These are phyloP conservation scores for Thereva nobilitata DNA, from an alignment of 2,888 invertebrate species.

Conservation along the genomic window DNA sequence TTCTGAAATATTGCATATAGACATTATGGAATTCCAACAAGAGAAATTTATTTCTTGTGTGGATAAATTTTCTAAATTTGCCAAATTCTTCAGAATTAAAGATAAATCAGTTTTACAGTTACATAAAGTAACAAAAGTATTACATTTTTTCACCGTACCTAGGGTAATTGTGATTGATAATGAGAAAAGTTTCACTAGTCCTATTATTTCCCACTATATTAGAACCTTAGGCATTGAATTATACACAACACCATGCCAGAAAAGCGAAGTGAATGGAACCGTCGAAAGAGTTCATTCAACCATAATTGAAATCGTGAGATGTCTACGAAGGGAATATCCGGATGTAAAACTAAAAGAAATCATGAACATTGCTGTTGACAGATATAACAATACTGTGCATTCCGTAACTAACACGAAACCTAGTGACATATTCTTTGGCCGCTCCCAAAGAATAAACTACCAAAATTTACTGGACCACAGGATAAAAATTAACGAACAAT, in stretches of 20 bases:
- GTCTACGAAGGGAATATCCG: slow-evolving; percentile 4
- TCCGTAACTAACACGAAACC: slow-evolving; percentile 25
- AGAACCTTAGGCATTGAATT: slow-evolving; percentile 21
- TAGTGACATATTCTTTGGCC: slow-evolving; percentile 19
- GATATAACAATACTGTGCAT: slow-evolving; percentile 18
- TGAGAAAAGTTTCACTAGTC: slow-evolving; percentile 20
- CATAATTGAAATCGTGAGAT: slow-evolving; percentile 31
- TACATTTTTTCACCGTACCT: slow-evolving; percentile 16
- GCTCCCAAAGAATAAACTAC: slow-evolving; percentile 19
- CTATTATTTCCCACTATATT: slow-evolving; percentile 18
- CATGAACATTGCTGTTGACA: slow-evolving; percentile 21
- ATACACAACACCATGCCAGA: slow-evolving; percentile 8
- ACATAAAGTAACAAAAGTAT: slow-evolving; percentile 16
- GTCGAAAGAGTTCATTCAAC: slow-evolving; percentile 35
- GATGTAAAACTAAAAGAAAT: slow-evolving; percentile 12
- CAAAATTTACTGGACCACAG: slow-evolving; percentile 9
- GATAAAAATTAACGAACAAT: slow-evolving; percentile 15
- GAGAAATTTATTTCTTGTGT: slow-evolving; percentile 23
- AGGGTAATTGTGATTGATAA: slow-evolving; percentile 17
- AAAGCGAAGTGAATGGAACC: slow-evolving; percentile 30
- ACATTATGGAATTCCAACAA: not conserved
- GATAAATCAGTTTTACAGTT: slow-evolving; percentile 13
- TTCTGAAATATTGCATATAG: not conserved
- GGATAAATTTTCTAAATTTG: slow-evolving; percentile 27
- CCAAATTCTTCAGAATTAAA: slow-evolving; percentile 20